These are phyloP conservation scores for Phocoena sinus DNA, from an alignment of 2,113 vertebrate genomes.

Conservation along the genomic window DNA sequence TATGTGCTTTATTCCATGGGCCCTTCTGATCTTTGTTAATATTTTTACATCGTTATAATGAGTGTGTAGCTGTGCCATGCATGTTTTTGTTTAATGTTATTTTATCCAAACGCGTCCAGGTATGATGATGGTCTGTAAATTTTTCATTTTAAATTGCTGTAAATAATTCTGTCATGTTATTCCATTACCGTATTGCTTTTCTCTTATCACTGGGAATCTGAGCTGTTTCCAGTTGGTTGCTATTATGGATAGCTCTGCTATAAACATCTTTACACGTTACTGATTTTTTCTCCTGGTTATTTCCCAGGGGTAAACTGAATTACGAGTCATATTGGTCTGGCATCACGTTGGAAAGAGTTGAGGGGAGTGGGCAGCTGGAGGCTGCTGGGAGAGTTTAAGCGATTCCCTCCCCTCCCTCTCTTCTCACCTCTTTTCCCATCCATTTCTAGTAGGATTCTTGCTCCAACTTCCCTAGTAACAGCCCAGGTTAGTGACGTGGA, in stretches of 20 bases:
- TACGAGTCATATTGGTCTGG: constrained; percentile 22
- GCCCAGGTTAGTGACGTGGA: not conserved
- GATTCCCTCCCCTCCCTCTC: not conserved
- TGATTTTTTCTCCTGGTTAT: not conserved
- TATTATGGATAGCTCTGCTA: constrained; percentile 42
- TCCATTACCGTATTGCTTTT: not conserved
- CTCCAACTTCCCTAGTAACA: not conserved
- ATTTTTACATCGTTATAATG: not conserved
- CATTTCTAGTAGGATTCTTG: not conserved
- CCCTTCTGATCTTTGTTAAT: not conserved
- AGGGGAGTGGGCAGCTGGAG: not conserved
- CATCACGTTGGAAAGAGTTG: not conserved
- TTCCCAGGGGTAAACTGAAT: constrained; percentile 23
- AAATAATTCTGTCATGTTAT: constrained; percentile 32
- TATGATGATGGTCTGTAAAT: not conserved
- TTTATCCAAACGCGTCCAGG: not conserved
- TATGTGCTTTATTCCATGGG: not conserved
- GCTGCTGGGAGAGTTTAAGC: not conserved
- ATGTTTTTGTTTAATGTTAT: not conserved
- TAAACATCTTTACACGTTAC: not conserved
- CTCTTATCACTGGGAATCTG: constrained; percentile 46
- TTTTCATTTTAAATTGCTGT: constrained; percentile 31
- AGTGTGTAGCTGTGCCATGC: not conserved
- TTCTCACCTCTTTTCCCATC: not conserved
- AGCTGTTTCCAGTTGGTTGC: constrained; percentile 54